These are phyloP conservation scores for Sitta europaea DNA, from an alignment of 2,113 vertebrate species.

Conservation along the genomic window DNA sequence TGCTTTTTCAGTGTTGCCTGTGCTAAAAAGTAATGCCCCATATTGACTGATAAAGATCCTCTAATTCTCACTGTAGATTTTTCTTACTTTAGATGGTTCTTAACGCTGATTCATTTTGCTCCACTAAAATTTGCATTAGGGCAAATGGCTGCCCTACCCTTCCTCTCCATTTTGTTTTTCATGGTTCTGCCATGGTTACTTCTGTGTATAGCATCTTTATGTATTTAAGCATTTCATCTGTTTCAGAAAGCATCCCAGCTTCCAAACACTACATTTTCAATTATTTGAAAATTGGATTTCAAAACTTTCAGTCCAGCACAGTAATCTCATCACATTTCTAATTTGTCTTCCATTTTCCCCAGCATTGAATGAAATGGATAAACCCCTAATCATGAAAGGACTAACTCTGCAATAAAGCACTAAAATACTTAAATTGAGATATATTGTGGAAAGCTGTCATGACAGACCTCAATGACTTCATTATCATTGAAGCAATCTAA, in stretches of 20 bases:
- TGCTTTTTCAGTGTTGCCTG: not conserved
- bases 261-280: not conserved
- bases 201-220: not conserved
- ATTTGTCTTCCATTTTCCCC: not conserved
- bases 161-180: not conserved
- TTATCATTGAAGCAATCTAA: slow-evolving; percentile 17
- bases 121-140: not conserved
- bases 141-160: not conserved
- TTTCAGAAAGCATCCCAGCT: not conserved
- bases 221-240: not conserved
- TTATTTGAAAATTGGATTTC: slow-evolving; percentile 20
- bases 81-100: not conserved
- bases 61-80: not conserved
- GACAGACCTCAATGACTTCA: not conserved
- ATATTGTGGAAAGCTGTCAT: not conserved
- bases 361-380: not conserved
- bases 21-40: not conserved
- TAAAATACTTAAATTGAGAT: slow-evolving; percentile 10
- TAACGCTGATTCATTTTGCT: not conserved
- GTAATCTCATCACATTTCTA: slow-evolving; percentile 11
- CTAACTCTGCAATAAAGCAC: slow-evolving; percentile 8
- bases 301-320: not conserved
- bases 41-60: not conserved
- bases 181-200: not conserved
- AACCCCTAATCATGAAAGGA: not conserved